These are phyloP conservation scores for Chelon labrosus DNA, from an alignment of 2,797 vertebrate genomes.

Conservation along the genomic window DNA sequence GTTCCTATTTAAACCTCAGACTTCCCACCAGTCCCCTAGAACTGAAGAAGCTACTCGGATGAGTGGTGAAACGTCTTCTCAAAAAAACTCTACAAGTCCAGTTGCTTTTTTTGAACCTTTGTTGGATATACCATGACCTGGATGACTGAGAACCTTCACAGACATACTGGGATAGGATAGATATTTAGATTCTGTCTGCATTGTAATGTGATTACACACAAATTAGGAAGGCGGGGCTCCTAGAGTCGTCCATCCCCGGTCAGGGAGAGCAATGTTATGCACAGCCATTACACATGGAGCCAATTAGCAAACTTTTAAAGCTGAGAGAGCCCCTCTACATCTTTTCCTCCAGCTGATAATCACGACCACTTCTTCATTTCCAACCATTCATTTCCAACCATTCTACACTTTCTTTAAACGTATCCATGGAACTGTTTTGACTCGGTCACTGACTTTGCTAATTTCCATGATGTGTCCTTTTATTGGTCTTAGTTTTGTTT, in stretches of 20 bases:
- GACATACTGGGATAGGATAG: not conserved
- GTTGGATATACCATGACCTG: too few species aligned
- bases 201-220: not conserved
- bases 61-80: too few species aligned
- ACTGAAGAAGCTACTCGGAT: too few species aligned
- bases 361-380: not conserved
- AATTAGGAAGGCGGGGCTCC: not conserved
- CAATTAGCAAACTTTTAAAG: too few species aligned
- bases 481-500: conserved; percentile 10
- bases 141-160: too few species aligned
- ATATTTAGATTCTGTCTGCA: not conserved
- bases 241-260: not conserved
- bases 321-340: not conserved
- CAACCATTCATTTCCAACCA: not conserved
- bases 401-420: not conserved
- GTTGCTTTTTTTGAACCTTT: too few species aligned
- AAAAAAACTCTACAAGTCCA: too few species aligned
- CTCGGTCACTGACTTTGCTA: not conserved
- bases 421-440: not conserved
- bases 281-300: not conserved
- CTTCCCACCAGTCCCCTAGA: too few species aligned
- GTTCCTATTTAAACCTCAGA: too few species aligned
- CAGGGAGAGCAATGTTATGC: not conserved
- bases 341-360: not conserved
- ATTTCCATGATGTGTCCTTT: conserved; percentile 8